Evolutionary conservation across 2,113 vertebrate genomes (phyloP).

Genomic region (Hippolais icterina): DNA sequence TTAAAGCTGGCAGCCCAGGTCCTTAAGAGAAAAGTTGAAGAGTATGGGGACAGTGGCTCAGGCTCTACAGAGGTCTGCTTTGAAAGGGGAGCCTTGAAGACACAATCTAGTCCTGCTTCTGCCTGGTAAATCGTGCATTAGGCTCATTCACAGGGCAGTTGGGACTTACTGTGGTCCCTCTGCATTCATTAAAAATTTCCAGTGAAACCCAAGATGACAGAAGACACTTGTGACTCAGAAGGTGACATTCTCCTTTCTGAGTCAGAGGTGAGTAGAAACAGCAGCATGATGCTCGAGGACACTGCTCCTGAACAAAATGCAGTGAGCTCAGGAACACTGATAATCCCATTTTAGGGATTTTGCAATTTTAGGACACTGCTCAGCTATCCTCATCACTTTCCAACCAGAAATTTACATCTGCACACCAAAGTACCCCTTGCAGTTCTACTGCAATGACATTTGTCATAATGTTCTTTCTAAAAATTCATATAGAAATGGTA

Average conservation of each 20-base stretch:
- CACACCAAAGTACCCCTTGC: background rate
- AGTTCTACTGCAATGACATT: background rate
- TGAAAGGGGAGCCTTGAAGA: background rate
- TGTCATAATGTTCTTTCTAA: background rate
- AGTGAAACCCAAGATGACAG: background rate
- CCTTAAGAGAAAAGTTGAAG: background rate
- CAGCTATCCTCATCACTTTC: background rate
- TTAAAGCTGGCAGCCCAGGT: background rate
- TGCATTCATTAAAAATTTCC: background rate
- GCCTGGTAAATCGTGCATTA: background rate
- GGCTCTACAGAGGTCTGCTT: background rate
- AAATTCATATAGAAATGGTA: background rate
- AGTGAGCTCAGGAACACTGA: background rate
- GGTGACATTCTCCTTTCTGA: slow-evolving; percentile 18
- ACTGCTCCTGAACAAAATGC: background rate
- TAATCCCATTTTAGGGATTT: background rate
- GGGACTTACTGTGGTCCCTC: background rate
- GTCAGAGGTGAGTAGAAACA: background rate
- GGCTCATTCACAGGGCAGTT: background rate
- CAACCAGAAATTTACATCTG: background rate
- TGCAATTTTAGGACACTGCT: background rate
- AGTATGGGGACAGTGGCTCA: background rate
- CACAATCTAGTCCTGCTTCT: background rate
- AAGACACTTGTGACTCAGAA: background rate
- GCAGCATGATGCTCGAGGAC: background rate